Base-by-base conservation (phyloP, 2,113 vertebrate species). In the Puntigrus tetrazona region DNA sequence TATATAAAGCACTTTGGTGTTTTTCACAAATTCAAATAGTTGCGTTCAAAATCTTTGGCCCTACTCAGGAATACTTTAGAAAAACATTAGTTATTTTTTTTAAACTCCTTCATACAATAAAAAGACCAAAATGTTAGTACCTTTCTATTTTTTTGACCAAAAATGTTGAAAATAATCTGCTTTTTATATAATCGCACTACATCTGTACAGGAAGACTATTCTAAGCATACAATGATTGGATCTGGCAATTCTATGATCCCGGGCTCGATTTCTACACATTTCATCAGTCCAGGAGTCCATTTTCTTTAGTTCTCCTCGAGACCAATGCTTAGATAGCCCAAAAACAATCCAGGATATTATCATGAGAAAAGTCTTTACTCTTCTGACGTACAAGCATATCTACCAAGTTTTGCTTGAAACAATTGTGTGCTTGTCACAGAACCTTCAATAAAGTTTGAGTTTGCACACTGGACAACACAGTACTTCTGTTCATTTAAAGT, bases 391-490 rank as follows among this genome's bases (percentile, higher is more conserved):
- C 65, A 61, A 77, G 72, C 59, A 86, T 74, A 80, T 75, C 57
- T 45, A 82, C 11, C 16, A 83, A 52, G 34, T 7, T 55, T 76
- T 72, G 55, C 47, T 79, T 63, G 9, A 83, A 74, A 50, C 11
- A 16, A 76, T 22, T 84, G 86, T 80, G 72, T 59, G 43, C 52
- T 50, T 81, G 31, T 29, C 69, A 59, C 67, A 77, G 61, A 59
- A 31, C 38, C 50, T 81, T 84, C 27, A 84, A 87, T 87, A 87
- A 87, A 84, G 52, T 84, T 84, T 77, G 22, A 81, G 76, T 84
- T 87, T 84, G 78, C 78, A 77, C 78, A 77, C 29, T 47, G 18
- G 36, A 78, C 57, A 59, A n/a, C 20, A 47, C 7, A 25, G 22
- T 9, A 2, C 29, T 74, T 29, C 22, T 31, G 8, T 69, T 67